phyloP scores from a whole-genome alignment of 2,113 vertebrate species.

The Epinephelus moara region DNA sequence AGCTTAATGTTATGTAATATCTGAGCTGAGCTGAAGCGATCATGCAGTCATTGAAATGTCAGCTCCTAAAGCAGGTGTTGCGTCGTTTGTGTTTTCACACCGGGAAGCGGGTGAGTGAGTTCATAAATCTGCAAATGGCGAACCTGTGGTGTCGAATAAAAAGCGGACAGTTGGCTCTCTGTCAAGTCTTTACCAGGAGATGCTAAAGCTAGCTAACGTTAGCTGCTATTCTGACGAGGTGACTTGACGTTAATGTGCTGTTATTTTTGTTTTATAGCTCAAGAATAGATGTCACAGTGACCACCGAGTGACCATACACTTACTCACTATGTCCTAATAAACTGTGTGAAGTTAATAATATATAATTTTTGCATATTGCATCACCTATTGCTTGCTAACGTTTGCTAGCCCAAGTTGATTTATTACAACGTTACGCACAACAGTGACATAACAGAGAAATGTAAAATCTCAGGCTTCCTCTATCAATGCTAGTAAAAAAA shows the following conservation, averaged over 20 bases:
- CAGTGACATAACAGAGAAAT: no score
- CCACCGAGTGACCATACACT: background rate
- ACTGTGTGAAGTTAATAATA: background rate
- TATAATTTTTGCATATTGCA: background rate
- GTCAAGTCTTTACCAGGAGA: background rate
- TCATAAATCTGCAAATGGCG: background rate
- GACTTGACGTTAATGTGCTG: no score
- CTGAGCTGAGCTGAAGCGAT: background rate
- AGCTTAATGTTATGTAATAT: background rate
- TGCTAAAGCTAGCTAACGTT: slow-evolving; percentile 32
- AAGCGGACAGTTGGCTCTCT: no score
- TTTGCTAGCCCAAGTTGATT: background rate
- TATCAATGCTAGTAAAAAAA: no score
- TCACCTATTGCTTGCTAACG: background rate
- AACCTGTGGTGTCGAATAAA: background rate
- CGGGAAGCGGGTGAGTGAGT: slow-evolving; percentile 25
- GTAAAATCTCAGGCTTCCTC: no score
- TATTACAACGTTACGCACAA: no score
- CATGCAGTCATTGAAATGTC: slow-evolving; percentile 3
- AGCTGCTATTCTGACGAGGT: background rate
- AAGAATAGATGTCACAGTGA: background rate
- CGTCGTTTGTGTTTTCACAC: background rate
- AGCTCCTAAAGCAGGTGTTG: background rate
- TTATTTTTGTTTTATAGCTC: background rate
- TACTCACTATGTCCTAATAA: background rate